These are phyloP conservation scores for Zaprionus tsacasi DNA, from an alignment of 1,140 invertebrate genomes.

Conservation along the genomic window DNA sequence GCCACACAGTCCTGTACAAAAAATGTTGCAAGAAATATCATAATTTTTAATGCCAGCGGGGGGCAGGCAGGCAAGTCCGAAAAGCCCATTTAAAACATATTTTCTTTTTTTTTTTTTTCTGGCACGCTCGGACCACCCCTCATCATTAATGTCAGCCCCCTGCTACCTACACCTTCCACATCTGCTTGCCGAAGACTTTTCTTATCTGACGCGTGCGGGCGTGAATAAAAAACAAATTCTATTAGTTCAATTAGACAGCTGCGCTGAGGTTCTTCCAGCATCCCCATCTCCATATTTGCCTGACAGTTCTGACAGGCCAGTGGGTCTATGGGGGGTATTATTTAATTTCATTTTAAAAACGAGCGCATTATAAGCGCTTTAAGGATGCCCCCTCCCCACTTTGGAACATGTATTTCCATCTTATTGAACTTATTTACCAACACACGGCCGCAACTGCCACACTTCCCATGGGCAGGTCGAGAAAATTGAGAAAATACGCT, in stretches of 20 bases:
- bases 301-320: conserved; percentile 12
- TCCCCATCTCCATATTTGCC: not conserved
- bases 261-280: not conserved
- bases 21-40: conserved; percentile 42
- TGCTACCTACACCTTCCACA: not conserved
- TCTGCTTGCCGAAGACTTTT: conserved; percentile 8
- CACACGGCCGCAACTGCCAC: conserved; percentile 21
- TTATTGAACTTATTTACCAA: conserved; percentile 20
- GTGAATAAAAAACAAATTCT: conserved; percentile 54
- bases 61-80: not conserved
- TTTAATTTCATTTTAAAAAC: conserved; percentile 43
- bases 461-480: conserved; percentile 32
- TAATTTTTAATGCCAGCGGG: conserved; percentile 46
- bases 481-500: too few species aligned
- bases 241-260: conserved; percentile 73
- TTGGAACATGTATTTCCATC: conserved; percentile 11
- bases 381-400: not conserved
- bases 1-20: conserved; percentile 15
- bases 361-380: not conserved
- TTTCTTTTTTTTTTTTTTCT: conserved; percentile 23
- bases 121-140: conserved; percentile 10
- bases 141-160: conserved; percentile 12
- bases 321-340: conserved; percentile 9
- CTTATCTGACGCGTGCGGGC: conserved; percentile 59
- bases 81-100: conserved; percentile 36